Percentiles rank a stretch among this genome's conserved stretches.
Evolutionary conservation across 2,113 vertebrate species (phyloP).

Genomic region (Vombatus ursinus): DNA sequence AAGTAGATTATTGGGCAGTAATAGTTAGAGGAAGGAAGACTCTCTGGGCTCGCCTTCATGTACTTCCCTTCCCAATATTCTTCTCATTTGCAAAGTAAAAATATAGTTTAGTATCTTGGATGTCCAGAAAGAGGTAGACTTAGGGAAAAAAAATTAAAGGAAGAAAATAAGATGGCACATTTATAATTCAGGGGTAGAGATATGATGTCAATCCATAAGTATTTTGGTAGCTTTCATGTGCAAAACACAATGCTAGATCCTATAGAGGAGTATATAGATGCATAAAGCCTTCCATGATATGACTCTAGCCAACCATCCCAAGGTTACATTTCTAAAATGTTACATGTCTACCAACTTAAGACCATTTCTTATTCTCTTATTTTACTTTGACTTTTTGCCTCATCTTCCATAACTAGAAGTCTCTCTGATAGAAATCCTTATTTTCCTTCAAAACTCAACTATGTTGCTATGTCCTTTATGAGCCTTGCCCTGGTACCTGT

Average conservation of each 20-base stretch:
- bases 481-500: not conserved
- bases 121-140: not conserved
- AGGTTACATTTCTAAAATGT: not conserved
- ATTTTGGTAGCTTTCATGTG: not conserved
- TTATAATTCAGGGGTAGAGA: not conserved
- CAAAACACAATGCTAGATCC: not conserved
- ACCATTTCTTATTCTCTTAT: not conserved
- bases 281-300: not conserved
- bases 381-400: not conserved
- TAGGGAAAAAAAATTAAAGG: not conserved
- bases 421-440: not conserved
- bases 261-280: not conserved
- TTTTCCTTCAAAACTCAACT: not conserved
- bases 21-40: not conserved
- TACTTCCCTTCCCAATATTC: not conserved
- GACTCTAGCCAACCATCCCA: not conserved
- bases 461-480: not conserved
- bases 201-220: not conserved
- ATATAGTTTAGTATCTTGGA: not conserved
- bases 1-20: not conserved
- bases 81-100: not conserved
- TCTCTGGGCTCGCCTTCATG: accelerated
- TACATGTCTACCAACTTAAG: not conserved
- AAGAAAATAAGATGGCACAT: not conserved
- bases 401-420: not conserved